Percentiles rank a stretch among this genome's conserved stretches.
Evolutionary conservation across 1,140 invertebrate species (phyloP).

Genomic region (Drosophila tsacasi): DNA sequence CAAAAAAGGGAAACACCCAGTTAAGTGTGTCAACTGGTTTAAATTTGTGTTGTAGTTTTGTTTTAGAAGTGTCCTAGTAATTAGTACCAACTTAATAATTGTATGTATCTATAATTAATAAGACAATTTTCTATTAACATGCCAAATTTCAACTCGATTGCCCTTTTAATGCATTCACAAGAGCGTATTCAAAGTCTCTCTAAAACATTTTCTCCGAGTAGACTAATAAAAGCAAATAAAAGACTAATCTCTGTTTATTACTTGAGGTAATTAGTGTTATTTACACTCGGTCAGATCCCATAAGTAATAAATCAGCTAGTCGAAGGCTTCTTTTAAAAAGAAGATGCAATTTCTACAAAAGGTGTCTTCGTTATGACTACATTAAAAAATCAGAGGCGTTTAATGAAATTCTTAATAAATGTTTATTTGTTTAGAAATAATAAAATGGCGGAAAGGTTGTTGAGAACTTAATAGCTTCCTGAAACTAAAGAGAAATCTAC

Average conservation of each 20-base stretch:
- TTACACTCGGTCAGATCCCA: background rate
- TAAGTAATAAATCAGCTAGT: background rate
- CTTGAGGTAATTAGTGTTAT: background rate
- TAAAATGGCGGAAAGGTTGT: background rate
- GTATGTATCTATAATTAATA: too few relatives aligned
- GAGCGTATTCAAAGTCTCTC: too few relatives aligned
- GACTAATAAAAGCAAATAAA: too few relatives aligned
- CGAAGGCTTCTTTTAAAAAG: too few relatives aligned
- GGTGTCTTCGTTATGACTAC: too few relatives aligned
- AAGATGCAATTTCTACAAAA: background rate
- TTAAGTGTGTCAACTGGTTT: conserved; percentile 1
- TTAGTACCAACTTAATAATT: background rate
- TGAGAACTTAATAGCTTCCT: too few relatives aligned
- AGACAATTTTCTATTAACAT: background rate
- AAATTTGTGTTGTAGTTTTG: background rate
- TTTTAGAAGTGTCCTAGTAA: background rate
- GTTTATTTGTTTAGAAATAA: background rate
- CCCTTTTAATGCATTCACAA: background rate
- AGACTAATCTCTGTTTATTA: background rate
- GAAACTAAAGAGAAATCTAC: background rate
- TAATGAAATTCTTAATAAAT: background rate
- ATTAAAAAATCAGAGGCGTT: background rate
- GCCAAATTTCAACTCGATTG: background rate
- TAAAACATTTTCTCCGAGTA: too few relatives aligned
- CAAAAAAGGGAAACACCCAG: background rate